Evolutionary conservation across 2,113 vertebrate genomes (phyloP).

Genomic region (Bos taurus): ARS-UCD2.0 NC_037338.1:53824001-53824500

Average conservation of each 20-base stretch:
- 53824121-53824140: constrained; percentile 10
- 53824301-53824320: not conserved
- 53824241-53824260: constrained; percentile 7
- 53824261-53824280: not conserved
- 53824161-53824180: not conserved
- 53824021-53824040: constrained; percentile 51
- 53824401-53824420: not conserved
- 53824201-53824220: not conserved
- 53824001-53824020: constrained; percentile 8
- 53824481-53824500: not conserved
- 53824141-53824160: not conserved
- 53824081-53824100: constrained; percentile 49
- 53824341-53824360: not conserved
- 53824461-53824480: not conserved
- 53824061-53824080: not conserved
- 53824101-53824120: not conserved
- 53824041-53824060: not conserved
- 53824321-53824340: not conserved
- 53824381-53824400: not conserved
- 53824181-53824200: not conserved
- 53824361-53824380: not conserved
- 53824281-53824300: not conserved
- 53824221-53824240: not conserved
- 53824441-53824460: not conserved
- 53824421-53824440: not conserved